phyloP scores from a whole-genome alignment of 2,113 vertebrate species.

The Phocoena phocoena region DNA sequence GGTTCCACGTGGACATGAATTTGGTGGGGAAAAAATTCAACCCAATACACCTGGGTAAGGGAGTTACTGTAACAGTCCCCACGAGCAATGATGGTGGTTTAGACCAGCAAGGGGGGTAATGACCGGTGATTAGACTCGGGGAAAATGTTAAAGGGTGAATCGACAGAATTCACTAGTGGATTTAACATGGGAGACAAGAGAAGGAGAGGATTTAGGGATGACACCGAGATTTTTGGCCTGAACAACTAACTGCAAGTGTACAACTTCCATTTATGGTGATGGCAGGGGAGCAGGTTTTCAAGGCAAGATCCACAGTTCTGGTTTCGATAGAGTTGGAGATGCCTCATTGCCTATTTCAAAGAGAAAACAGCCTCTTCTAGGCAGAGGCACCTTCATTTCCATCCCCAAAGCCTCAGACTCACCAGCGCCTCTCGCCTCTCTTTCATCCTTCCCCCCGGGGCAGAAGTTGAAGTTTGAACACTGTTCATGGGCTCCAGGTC shows the following conservation, averaged over 20 bases:
- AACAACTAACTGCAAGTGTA: background rate
- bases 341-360: background rate
- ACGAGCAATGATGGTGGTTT: background rate
- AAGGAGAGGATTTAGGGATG: background rate
- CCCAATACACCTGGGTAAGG: background rate
- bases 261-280: background rate
- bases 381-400: background rate
- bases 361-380: background rate
- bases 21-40: background rate
- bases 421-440: accelerated
- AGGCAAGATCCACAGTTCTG: background rate
- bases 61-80: background rate
- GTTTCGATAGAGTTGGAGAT: background rate
- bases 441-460: background rate
- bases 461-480: background rate
- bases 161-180: background rate
- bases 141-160: background rate
- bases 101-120: background rate
- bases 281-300: background rate
- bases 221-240: background rate
- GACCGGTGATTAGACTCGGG: background rate
- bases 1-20: background rate
- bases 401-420: background rate
- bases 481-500: accelerated
- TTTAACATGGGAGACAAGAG: background rate